phyloP scores from a whole-genome alignment of 2,888 invertebrate species.

The Xestia ashworthii region DNA sequence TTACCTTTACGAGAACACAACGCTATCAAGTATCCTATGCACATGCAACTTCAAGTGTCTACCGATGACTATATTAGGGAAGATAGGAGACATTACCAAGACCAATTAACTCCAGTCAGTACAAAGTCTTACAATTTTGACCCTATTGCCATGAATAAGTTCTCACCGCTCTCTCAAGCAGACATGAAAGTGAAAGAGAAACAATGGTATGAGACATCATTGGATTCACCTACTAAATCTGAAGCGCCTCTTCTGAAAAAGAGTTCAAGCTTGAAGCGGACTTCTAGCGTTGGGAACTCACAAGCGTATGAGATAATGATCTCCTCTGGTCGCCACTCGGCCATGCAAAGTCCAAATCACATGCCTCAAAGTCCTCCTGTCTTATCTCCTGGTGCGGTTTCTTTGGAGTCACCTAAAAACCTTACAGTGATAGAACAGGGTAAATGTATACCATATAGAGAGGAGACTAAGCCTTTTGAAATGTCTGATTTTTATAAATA shows the following conservation, averaged over 20 bases:
- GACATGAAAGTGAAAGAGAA: slow-evolving; percentile 90
- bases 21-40: slow-evolving; percentile 80
- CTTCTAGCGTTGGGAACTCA: slow-evolving; percentile 90
- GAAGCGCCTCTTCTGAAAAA: slow-evolving; percentile 81
- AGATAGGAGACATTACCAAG: slow-evolving; percentile 80
- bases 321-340: slow-evolving; percentile 85
- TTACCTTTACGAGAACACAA: slow-evolving; percentile 85
- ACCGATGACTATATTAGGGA: slow-evolving; percentile 84
- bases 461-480: slow-evolving; percentile 99
- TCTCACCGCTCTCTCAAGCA: slow-evolving; percentile 84
- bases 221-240: slow-evolving; percentile 90
- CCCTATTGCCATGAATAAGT: slow-evolving; percentile 85
- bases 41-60: slow-evolving; percentile 85
- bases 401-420: slow-evolving; percentile 95
- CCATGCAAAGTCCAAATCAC: slow-evolving; percentile 85
- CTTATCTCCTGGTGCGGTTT: slow-evolving; percentile 87
- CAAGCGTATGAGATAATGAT: slow-evolving; percentile 88
- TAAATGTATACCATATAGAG: slow-evolving; percentile 97
- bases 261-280: slow-evolving; percentile 88
- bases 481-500: slow-evolving; percentile 99
- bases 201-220: slow-evolving; percentile 93
- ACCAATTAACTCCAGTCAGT: slow-evolving; percentile 85
- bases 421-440: slow-evolving; percentile 96
- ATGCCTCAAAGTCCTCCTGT: slow-evolving; percentile 82
- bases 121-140: slow-evolving; percentile 87